A percentile compares a stretch with the other conserved stretches of the same genome.
Conservation (phyloP, 2,113 vertebrate genomes). For the Hippocampus comes region DNA sequence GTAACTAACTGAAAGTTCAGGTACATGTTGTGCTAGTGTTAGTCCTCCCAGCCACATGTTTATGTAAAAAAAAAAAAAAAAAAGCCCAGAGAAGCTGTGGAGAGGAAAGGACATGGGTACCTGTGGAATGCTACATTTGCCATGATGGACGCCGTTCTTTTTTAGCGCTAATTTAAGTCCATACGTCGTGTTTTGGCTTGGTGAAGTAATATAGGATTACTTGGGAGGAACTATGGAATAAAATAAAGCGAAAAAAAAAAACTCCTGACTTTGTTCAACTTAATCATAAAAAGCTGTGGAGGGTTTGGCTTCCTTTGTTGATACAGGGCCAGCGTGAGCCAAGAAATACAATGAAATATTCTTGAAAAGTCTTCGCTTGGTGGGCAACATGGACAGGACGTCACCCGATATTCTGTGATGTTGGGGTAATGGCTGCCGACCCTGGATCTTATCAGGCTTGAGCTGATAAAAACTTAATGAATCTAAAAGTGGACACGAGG, state of each 20-base stretch:
- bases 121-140: constrained; percentile 38
- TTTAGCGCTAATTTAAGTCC: constrained; percentile 56
- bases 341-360: constrained; percentile 65
- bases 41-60: constrained; percentile 48
- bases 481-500: neutral
- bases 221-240: constrained; percentile 54
- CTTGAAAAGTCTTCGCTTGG: constrained; percentile 51
- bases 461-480: constrained; percentile 5
- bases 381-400: constrained; percentile 52
- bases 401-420: constrained; percentile 51
- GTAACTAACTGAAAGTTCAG: constrained; percentile 64
- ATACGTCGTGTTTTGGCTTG: constrained; percentile 46
- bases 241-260: constrained; percentile 18
- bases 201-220: constrained; percentile 60
- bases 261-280: constrained; percentile 54
- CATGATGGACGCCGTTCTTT: constrained; percentile 44
- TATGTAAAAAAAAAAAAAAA: constrained; percentile 25
- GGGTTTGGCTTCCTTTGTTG: constrained; percentile 66
- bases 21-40: constrained; percentile 66
- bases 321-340: constrained; percentile 40
- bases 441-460: constrained; percentile 1
- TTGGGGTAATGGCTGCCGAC: constrained; percentile 34
- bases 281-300: constrained; percentile 64
- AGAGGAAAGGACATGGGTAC: constrained; percentile 32
- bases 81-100: constrained; percentile 18